Evolutionary conservation across 2,888 invertebrate species (phyloP).

Genomic region (Drosophila longiperda): DNA sequence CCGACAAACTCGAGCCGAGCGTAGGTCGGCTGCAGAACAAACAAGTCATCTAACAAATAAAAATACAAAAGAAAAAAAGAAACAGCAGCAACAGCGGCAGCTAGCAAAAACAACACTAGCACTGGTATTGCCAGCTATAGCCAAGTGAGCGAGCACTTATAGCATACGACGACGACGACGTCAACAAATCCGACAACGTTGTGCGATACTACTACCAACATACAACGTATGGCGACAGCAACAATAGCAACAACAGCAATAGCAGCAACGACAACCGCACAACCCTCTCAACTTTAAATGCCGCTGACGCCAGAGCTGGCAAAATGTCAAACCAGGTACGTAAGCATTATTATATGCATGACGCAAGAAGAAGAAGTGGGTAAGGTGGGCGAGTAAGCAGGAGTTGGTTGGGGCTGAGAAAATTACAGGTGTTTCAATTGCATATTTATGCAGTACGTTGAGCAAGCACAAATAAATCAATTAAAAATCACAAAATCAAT

Average conservation of each 20-base stretch:
- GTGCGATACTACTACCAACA: conserved; percentile 61
- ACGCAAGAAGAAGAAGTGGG: conserved; percentile 42
- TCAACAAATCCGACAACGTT: conserved; percentile 57
- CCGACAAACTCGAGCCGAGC: conserved; percentile 60
- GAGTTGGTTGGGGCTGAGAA: background rate
- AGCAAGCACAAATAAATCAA: conserved; percentile 33
- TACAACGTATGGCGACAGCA: conserved; percentile 22
- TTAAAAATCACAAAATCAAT: conserved; percentile 50
- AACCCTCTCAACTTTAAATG: conserved; percentile 66
- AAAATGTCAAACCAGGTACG: conserved; percentile 70
- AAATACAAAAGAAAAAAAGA: conserved; percentile 31
- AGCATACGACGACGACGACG: conserved; percentile 66
- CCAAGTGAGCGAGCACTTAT: conserved; percentile 68
- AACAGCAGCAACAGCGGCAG: conserved; percentile 24
- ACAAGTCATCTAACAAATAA: conserved; percentile 73
- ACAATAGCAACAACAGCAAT: conserved; percentile 15
- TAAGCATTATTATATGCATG: conserved; percentile 32
- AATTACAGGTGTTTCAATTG: conserved; percentile 32
- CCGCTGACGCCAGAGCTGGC: conserved; percentile 52
- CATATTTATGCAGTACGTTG: conserved; percentile 23
- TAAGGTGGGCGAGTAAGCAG: background rate
- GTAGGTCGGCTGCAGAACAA: conserved; percentile 74
- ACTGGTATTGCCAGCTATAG: conserved; percentile 51
- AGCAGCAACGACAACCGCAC: conserved; percentile 27
- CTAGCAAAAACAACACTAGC: conserved; percentile 55